These are phyloP conservation scores for Anguilla japonica DNA, from an alignment of 2,113 vertebrate genomes.

Conservation along the genomic window DNA sequence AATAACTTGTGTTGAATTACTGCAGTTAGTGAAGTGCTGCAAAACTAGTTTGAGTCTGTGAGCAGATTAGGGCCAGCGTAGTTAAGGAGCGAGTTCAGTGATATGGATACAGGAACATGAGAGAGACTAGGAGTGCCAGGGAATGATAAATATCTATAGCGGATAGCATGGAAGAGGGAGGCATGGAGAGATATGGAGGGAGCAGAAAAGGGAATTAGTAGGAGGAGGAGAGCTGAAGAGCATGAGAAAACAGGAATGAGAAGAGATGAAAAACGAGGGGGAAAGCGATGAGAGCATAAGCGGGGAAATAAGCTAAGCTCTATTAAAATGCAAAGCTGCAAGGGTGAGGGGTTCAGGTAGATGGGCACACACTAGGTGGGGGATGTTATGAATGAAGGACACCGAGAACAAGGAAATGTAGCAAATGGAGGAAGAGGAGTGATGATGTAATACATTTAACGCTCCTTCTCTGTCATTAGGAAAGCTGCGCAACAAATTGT, in stretches of 20 bases:
- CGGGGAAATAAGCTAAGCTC: no score
- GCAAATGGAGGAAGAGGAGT: not conserved
- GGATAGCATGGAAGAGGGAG: not conserved
- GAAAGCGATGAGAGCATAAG: not conserved
- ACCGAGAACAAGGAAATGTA: not conserved
- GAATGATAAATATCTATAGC: not conserved
- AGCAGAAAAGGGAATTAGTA: not conserved
- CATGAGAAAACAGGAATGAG: not conserved
- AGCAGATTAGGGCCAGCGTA: not conserved
- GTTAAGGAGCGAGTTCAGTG: not conserved
- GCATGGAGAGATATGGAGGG: not conserved
- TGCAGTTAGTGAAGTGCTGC: conserved; percentile 61
- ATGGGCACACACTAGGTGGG: no score
- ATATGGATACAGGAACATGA: no score
- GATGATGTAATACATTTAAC: not conserved
- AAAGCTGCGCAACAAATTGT: no score
- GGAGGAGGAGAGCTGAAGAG: not conserved
- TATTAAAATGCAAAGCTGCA: no score
- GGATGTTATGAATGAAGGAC: not conserved
- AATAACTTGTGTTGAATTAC: conserved; percentile 59
- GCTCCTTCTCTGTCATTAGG: not conserved
- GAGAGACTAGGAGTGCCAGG: not conserved
- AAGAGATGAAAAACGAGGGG: not conserved
- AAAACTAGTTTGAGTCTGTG: conserved; percentile 42
- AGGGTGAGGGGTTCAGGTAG: no score